These are phyloP conservation scores for Axea sp. DNA, from an alignment of 2,888 invertebrate species.

Conservation along the genomic window DNA sequence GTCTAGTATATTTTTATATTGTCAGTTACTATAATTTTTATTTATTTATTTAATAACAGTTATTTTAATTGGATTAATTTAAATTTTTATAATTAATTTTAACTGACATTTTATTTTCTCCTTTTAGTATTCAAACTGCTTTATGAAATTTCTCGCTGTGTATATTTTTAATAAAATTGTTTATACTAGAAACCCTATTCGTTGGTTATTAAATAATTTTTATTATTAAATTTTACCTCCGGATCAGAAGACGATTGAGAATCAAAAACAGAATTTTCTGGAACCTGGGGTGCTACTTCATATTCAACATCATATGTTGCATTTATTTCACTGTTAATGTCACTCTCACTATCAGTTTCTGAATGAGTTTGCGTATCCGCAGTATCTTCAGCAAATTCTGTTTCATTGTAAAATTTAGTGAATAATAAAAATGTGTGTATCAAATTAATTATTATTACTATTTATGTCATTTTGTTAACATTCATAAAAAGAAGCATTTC, in stretches of 20 bases:
- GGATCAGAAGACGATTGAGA: conserved; percentile 70
- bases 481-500: too few relatives aligned
- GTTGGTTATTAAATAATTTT: neutral
- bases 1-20: neutral
- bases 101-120: too few relatives aligned
- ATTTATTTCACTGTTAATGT: too few relatives aligned
- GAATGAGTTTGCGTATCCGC: conserved; percentile 70
- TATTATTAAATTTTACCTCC: conserved; percentile 64
- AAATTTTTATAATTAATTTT: neutral
- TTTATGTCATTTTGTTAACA: too few relatives aligned
- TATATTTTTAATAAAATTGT: too few relatives aligned
- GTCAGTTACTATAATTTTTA: too few relatives aligned
- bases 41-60: too few relatives aligned
- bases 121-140: too few relatives aligned
- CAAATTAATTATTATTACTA: too few relatives aligned
- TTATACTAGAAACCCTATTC: conserved; percentile 10
- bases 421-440: conserved; percentile 14
- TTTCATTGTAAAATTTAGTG: conserved; percentile 33
- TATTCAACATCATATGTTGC: conserved; percentile 68
- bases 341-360: conserved; percentile 64
- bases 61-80: too few relatives aligned
- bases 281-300: conserved; percentile 71
- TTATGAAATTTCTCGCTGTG: too few relatives aligned
- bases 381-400: conserved; percentile 71
- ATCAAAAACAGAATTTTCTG: conserved; percentile 65